Percentiles rank a stretch among this genome's conserved stretches.
These are phyloP conservation scores for Mustelus asterias DNA, from an alignment of 2,113 vertebrate species.

Conservation along the genomic window DNA sequence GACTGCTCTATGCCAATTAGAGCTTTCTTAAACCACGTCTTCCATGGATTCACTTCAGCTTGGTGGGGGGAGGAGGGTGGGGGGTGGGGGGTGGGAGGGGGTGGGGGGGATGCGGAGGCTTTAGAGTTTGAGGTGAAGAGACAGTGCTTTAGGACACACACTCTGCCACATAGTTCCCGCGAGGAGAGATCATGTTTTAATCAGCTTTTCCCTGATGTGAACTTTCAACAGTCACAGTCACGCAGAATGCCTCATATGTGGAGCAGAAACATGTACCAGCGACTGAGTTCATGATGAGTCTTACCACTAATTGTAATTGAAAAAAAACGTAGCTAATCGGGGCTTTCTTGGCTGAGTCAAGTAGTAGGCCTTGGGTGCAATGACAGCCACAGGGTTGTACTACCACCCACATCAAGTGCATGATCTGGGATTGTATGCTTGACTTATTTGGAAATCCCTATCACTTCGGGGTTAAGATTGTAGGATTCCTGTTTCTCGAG, in stretches of 20 bases:
- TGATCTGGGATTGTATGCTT: slow-evolving; percentile 71
- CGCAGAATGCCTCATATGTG: neutral
- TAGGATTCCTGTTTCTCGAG: neutral
- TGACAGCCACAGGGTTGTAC: slow-evolving; percentile 70
- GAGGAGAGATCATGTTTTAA: neutral
- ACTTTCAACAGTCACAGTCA: neutral
- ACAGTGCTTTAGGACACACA: neutral
- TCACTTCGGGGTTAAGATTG: slow-evolving; percentile 48
- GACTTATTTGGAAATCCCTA: slow-evolving; percentile 72
- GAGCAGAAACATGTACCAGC: neutral
- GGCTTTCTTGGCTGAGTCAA: slow-evolving; percentile 57
- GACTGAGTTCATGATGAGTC: slow-evolving; percentile 42
- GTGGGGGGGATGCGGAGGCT: neutral
- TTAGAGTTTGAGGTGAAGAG: neutral
- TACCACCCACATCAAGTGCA: slow-evolving; percentile 58
- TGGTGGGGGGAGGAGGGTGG: neutral
- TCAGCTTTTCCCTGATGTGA: neutral
- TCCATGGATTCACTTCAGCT: neutral
- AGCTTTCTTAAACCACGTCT: neutral
- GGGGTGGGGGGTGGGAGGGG: no score
- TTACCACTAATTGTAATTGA: slow-evolving; percentile 56
- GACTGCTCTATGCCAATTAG: neutral
- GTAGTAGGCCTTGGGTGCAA: slow-evolving; percentile 61
- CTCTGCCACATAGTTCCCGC: neutral
- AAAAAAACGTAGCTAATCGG: slow-evolving; percentile 47